Evolutionary conservation across 2,888 invertebrate species (phyloP).

Genomic region (Mesoligia furuncula): DNA sequence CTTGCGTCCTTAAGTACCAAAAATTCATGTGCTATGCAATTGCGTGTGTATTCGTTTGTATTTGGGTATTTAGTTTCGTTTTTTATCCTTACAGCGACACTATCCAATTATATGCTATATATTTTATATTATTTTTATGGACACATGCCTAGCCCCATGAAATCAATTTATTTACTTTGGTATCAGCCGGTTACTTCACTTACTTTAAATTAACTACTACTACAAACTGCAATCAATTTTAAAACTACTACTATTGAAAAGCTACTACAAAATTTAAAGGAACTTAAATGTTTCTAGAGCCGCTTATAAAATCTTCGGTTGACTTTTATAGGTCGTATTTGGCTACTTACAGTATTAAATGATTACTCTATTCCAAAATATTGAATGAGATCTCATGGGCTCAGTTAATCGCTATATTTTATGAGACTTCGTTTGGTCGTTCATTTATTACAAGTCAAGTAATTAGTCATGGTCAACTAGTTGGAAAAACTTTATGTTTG

Average conservation of each 20-base stretch:
- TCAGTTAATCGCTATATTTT: too few relatives aligned
- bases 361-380: constrained; percentile 51
- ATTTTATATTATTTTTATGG: not conserved
- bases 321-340: constrained; percentile 51
- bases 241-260: constrained; percentile 10
- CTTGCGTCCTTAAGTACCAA: not conserved
- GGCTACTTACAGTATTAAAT: constrained; percentile 42
- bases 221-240: constrained; percentile 9
- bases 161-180: not conserved
- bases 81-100: not conserved
- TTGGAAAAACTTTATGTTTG: not conserved
- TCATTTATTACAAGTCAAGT: not conserved
- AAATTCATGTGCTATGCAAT: not conserved
- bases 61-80: not conserved
- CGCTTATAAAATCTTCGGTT: constrained; percentile 45
- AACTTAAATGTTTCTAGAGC: constrained; percentile 24
- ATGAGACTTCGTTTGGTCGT: too few relatives aligned
- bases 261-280: constrained; percentile 35
- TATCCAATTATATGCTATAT: not conserved
- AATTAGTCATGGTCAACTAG: constrained; percentile 12
- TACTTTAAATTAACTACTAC: not conserved
- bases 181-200: too few relatives aligned
- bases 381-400: constrained; percentile 31
- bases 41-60: not conserved
- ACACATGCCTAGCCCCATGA: not conserved